phyloP scores from a whole-genome alignment of 2,888 invertebrate genomes.

The Drosophila acutilabella region DNA sequence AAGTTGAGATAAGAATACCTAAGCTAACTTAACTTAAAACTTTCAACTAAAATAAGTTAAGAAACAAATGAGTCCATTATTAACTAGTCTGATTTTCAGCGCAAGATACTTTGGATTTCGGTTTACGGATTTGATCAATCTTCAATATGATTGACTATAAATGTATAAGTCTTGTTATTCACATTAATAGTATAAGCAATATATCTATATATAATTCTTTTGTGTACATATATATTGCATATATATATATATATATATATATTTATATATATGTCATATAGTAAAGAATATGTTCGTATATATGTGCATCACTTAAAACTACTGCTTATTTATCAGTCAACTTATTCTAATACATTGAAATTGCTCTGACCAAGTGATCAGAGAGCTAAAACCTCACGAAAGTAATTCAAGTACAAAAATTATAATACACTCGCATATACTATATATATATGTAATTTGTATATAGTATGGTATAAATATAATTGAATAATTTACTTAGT shows the following conservation, averaged over 20 bases:
- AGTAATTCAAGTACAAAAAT: constrained; percentile 19
- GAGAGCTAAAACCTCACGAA: constrained; percentile 11
- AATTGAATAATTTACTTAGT: constrained; percentile 1
- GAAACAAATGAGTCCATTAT: neutral
- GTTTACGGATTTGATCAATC: constrained; percentile 27
- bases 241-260: constrained; percentile 33
- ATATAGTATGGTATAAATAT: neutral
- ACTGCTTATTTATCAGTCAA: constrained; percentile 54
- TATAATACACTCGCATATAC: constrained; percentile 5
- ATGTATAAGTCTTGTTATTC: constrained; percentile 73
- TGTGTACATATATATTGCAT: constrained; percentile 33
- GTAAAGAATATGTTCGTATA: constrained; percentile 22
- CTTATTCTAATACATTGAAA: constrained; percentile 39
- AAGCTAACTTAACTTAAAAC: neutral
- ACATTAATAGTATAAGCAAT: constrained; percentile 65
- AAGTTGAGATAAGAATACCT: neutral
- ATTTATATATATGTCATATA: constrained; percentile 26
- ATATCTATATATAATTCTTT: constrained; percentile 22
- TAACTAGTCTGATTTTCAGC: constrained; percentile 39
- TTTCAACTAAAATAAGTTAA: neutral
- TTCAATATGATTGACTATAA: constrained; percentile 58
- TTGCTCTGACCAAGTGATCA: constrained; percentile 21
- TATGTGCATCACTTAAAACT: constrained; percentile 54
- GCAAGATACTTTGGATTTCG: constrained; percentile 42
- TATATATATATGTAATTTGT: neutral